Evolutionary conservation across 2,113 vertebrate species (phyloP).

Genomic region (Coturnix japonica): DNA sequence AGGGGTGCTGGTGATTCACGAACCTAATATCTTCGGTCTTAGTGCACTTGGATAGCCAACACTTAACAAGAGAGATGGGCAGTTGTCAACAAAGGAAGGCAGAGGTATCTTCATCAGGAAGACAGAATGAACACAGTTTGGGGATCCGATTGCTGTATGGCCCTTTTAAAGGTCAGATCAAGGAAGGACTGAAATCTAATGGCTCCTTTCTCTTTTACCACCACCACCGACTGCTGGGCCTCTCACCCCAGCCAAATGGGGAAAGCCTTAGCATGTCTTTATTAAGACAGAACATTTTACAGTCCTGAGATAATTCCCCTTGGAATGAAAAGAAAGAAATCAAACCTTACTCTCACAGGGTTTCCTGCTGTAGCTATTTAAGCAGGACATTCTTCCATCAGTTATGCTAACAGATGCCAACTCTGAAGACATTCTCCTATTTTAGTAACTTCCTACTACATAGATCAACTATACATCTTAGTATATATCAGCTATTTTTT

Average conservation of each 20-base stretch:
- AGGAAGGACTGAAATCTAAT: background rate
- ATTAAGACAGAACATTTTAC: background rate
- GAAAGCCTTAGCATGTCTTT: background rate
- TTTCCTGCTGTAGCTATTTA: background rate
- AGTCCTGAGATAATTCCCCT: background rate
- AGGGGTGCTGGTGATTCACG: rapidly evolving
- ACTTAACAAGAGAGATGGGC: background rate
- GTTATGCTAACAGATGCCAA: background rate
- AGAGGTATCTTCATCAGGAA: background rate
- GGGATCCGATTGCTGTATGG: background rate
- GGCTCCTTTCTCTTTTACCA: background rate
- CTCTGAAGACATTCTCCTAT: background rate
- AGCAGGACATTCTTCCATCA: background rate
- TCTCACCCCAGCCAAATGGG: rapidly evolving
- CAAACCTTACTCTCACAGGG: background rate
- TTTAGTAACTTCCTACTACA: background rate
- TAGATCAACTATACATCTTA: background rate
- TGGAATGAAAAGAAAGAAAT: background rate
- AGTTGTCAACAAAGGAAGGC: background rate
- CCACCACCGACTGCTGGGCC: background rate
- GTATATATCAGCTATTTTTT: background rate
- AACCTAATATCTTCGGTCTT: background rate
- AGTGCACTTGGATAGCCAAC: background rate
- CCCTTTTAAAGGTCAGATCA: background rate
- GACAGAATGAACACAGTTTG: background rate